Evolutionary conservation across 2,888 invertebrate genomes (phyloP).

Genomic region (Coelinius sp.): DNA sequence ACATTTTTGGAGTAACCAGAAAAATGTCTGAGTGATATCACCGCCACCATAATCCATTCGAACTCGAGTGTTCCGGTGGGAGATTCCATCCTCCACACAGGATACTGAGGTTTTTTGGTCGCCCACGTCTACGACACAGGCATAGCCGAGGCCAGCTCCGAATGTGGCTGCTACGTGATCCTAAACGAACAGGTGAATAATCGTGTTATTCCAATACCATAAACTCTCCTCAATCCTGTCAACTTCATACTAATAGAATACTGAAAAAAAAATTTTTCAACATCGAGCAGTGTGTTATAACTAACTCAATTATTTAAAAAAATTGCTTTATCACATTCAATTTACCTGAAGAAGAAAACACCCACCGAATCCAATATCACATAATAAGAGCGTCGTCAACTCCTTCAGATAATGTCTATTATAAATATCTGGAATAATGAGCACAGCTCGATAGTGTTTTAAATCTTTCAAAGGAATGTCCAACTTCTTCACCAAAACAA

Average conservation of each 20-base stretch:
- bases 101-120: constrained; percentile 96
- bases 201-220: no score
- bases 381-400: constrained; percentile 84
- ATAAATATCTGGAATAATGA: constrained; percentile 92
- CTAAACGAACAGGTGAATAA: constrained; percentile 67
- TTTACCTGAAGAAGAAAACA: constrained; percentile 88
- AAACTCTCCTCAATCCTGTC: no score
- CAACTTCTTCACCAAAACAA: constrained; percentile 83
- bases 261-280: no score
- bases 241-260: no score
- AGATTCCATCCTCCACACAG: constrained; percentile 97
- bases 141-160: constrained; percentile 86
- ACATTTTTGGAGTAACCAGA: constrained; percentile 90
- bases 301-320: no score
- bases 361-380: constrained; percentile 87
- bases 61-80: constrained; percentile 87
- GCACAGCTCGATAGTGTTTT: constrained; percentile 86
- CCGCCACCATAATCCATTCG: constrained; percentile 91
- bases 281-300: no score
- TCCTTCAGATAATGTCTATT: constrained; percentile 88
- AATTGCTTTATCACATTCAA: background rate
- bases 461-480: constrained; percentile 80
- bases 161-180: constrained; percentile 90
- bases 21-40: constrained; percentile 91
- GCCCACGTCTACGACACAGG: constrained; percentile 95